phyloP scores from a whole-genome alignment of 2,797 vertebrate species.

The Intellagama lesueurii region DNA sequence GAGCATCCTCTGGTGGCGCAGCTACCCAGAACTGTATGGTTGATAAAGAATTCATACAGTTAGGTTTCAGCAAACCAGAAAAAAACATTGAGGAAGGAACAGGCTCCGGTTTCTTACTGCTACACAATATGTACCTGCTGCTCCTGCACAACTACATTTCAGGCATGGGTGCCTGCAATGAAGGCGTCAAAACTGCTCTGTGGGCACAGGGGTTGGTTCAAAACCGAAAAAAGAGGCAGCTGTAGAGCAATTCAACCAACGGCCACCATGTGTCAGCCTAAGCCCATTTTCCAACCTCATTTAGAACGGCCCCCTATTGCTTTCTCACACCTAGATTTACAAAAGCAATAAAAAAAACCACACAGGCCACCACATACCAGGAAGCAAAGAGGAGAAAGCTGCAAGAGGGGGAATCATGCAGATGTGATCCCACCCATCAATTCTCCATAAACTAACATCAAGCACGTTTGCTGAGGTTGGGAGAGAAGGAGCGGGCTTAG shows the following conservation, averaged over 20 bases:
- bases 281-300: background rate
- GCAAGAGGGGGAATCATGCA: fast-evolving
- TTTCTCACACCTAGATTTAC: background rate
- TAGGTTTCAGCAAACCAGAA: background rate
- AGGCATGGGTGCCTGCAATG: background rate
- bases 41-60: background rate
- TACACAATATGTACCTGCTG: background rate
- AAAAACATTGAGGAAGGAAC: background rate
- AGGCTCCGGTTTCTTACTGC: background rate
- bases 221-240: background rate
- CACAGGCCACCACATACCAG: background rate
- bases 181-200: background rate
- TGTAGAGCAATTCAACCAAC: background rate
- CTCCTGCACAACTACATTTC: background rate
- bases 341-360: background rate
- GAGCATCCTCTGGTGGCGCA: too few relatives aligned
- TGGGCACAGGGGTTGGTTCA: background rate
- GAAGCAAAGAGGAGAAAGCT: background rate
- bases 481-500: background rate
- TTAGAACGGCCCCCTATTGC: background rate
- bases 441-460: background rate
- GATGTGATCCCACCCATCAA: background rate
- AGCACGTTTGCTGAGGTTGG: background rate
- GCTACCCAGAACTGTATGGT: too few relatives aligned
- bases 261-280: conserved; percentile 70